A percentile compares a stretch with the other conserved stretches of the same genome.
These are phyloP conservation scores for Nicator chloris DNA, from an alignment of 2,113 vertebrate species.

Conservation along the genomic window DNA sequence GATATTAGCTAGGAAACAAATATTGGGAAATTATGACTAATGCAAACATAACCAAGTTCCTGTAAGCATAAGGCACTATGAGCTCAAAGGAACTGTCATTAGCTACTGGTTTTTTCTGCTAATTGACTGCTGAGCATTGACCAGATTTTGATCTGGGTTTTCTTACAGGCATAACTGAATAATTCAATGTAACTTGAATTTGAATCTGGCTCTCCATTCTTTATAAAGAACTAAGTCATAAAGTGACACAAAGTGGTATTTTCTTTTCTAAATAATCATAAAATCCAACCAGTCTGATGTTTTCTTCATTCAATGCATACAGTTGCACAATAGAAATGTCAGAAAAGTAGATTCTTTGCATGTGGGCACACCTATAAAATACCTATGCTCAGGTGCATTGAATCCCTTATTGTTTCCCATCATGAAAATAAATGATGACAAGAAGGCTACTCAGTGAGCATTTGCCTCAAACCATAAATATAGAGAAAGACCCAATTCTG, in stretches of 20 bases:
- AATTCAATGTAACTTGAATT: background rate
- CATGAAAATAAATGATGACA: background rate
- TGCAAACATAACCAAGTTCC: background rate
- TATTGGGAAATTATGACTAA: slow-evolving; percentile 26
- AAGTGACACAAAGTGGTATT: background rate
- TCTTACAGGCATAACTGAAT: background rate
- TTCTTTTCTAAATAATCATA: background rate
- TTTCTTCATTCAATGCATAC: background rate
- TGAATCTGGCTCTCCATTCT: background rate
- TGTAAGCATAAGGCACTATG: background rate
- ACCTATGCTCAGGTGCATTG: background rate
- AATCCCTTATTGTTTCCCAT: background rate
- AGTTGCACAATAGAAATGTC: background rate
- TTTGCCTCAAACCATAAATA: background rate
- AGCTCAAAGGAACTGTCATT: background rate
- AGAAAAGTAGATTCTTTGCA: background rate
- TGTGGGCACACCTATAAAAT: background rate
- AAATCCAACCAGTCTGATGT: background rate
- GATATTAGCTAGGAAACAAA: background rate
- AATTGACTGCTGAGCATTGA: background rate
- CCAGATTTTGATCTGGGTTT: slow-evolving; percentile 10
- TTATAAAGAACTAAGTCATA: background rate
- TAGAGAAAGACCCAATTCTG: background rate
- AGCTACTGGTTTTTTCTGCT: background rate
- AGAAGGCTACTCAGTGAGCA: background rate